Evolutionary conservation across 37 sponge, comb jelly and placozoan genomes (phyloP), one percentile per base, ranked within the genome.

Genomic region (Geodia barretti): DNA sequence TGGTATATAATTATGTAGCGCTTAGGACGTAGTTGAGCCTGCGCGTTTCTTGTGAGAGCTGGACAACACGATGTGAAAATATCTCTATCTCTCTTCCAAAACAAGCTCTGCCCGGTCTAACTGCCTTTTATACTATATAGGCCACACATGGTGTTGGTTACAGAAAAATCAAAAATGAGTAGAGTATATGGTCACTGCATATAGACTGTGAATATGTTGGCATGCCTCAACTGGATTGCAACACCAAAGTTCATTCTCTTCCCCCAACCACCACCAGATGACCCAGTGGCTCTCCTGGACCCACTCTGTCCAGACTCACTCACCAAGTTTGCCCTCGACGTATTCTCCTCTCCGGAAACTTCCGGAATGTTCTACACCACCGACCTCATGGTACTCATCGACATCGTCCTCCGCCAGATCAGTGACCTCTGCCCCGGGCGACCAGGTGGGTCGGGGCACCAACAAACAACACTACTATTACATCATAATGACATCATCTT

Each of bases 341-440:
- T 94, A 30, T 94, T 91, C 81, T 63, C 83, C 2, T 62, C 72
- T 54, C 24, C 37, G 32, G 26, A 30, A 26, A 94, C 95, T 2
- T 73, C 92, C 11, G 72, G 63, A n/a, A 28, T 94, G 31, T 91
- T 94, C 83, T 94, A 89, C 79, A 94, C 95, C 60, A 91, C 84
- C 1, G 95, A 94, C 79, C 71, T 91, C 62, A 83, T 41, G 72
- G 95, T 94, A 21, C 77, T 94, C 54, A 84, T 94, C 21, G 95
- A 91, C 78, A 94, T 94, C 68, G 84, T 90, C 3, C 37, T 84
- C 29, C 73, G 95, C 41, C 91, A 94, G 26, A 85, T 94, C 39
- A 75, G 68, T 26, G 92, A 94, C 63, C 82, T 87, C 24, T 58
- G 72, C 26, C 88, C 84, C 20, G 94, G 84, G 23, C n/a, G n/a